Conservation (phyloP, 2,888 invertebrate genomes). For the Ptychoptera albimana region DNA sequence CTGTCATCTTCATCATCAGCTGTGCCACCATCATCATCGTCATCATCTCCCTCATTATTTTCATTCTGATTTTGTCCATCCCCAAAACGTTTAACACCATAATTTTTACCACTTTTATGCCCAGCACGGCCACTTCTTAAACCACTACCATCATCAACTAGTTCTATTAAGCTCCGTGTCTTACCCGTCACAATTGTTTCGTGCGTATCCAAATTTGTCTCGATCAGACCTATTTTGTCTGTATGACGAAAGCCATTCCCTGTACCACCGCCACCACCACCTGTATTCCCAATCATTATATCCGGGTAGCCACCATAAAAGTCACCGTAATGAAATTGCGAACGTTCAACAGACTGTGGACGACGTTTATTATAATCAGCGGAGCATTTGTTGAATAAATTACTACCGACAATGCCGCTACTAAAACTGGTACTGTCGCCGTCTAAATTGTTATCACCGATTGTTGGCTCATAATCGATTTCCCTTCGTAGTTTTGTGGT, state of each 20-base stretch:
- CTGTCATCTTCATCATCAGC: too few species aligned
- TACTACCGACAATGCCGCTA: neutral
- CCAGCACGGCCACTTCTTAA: conserved; percentile 37
- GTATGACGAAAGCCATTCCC: conserved; percentile 17
- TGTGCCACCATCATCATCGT: conserved; percentile 23
- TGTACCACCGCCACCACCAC: conserved; percentile 13
- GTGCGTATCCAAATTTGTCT: conserved; percentile 76
- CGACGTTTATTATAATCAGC: too few species aligned
- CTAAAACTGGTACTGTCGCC: conserved; percentile 5
- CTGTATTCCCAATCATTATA: conserved; percentile 3
- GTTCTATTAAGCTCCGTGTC: conserved; percentile 50
- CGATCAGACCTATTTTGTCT: conserved; percentile 56
- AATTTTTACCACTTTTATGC: conserved; percentile 17
- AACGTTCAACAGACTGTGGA: too few species aligned
- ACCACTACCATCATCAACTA: conserved; percentile 35
- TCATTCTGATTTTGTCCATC: neutral
- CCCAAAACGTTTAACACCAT: neutral
- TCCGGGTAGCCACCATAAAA: neutral
- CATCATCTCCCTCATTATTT: conserved; percentile 18
- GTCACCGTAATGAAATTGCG: too few species aligned
- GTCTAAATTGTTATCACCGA: neutral
- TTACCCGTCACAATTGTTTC: conserved; percentile 44
- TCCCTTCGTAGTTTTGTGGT: conserved; percentile 10
- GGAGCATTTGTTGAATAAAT: too few species aligned
- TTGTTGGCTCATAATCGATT: conserved; percentile 9